A percentile compares a stretch with the other conserved stretches of the same genome.
Evolutionary conservation across 2,113 vertebrate species (phyloP).

Genomic region (Notothenia coriiceps): DNA sequence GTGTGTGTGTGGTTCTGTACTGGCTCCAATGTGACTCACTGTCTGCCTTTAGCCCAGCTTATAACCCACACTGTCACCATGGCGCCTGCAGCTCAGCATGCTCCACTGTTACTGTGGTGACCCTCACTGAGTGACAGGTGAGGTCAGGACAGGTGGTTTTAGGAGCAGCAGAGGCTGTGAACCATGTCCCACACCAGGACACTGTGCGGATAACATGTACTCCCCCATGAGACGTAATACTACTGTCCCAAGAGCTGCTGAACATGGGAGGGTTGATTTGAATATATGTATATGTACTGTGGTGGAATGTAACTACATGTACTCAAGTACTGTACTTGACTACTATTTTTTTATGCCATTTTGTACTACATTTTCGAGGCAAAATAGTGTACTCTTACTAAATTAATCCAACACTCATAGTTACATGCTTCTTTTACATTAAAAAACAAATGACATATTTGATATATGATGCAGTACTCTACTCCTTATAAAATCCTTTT

Average conservation of each 20-base stretch:
- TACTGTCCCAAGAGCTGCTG: neutral
- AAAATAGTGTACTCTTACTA: no score
- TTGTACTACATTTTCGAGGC: no score
- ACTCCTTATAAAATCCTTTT: no score
- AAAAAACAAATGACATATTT: no score
- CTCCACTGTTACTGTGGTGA: slow-evolving; percentile 17
- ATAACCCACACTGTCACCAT: slow-evolving; percentile 32
- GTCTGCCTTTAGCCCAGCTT: slow-evolving; percentile 51
- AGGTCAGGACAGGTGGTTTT: slow-evolving; percentile 33
- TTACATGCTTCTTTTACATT: no score
- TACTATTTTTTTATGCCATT: no score
- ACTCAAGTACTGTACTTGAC: no score
- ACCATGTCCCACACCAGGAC: neutral
- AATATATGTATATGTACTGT: no score
- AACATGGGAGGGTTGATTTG: neutral
- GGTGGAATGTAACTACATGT: no score
- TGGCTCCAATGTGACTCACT: slow-evolving; percentile 60
- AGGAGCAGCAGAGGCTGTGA: slow-evolving; percentile 24
- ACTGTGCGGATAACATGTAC: neutral
- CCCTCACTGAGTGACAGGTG: slow-evolving; percentile 14
- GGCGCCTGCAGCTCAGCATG: slow-evolving; percentile 8
- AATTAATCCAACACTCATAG: no score
- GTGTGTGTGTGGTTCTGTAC: slow-evolving; percentile 22
- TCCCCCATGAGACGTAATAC: neutral
- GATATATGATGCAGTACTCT: no score